Percentiles rank a stretch among this genome's conserved stretches.
Conservation (phyloP, 2,113 vertebrate species). For the Ancistrus triradiatus region DNA sequence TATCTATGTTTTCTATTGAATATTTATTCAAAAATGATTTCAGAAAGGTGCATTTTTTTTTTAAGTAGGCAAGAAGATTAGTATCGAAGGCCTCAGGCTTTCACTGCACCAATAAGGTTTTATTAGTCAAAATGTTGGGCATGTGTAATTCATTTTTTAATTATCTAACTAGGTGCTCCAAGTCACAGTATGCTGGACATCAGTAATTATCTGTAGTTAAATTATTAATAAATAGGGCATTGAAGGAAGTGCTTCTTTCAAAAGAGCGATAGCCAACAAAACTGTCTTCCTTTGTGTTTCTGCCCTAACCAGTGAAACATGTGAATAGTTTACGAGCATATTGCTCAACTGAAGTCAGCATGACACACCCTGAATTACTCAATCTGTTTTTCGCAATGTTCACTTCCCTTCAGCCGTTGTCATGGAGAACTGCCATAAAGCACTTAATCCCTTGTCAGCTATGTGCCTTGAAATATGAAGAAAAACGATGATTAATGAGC, state of each 20-base stretch:
- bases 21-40: slow-evolving; percentile 23
- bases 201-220: background rate
- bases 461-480: background rate
- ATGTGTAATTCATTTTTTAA: background rate
- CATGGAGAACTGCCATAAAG: slow-evolving; percentile 31
- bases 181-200: slow-evolving; percentile 16
- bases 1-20: slow-evolving; percentile 1
- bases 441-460: slow-evolving; percentile 34
- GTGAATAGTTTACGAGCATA: background rate
- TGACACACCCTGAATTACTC: slow-evolving; percentile 36
- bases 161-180: background rate
- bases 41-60: slow-evolving; percentile 21
- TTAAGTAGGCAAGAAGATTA: background rate
- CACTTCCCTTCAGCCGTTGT: slow-evolving; percentile 36
- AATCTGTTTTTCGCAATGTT: slow-evolving; percentile 18
- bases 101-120: slow-evolving; percentile 7
- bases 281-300: background rate
- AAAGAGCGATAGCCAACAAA: background rate
- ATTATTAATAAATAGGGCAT: background rate
- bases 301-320: slow-evolving; percentile 5
- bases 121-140: background rate
- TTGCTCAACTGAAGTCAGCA: slow-evolving; percentile 31
- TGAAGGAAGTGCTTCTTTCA: background rate
- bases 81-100: background rate
- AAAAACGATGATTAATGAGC: background rate